Percentiles rank a stretch among this genome's conserved stretches.
phyloP scores from a whole-genome alignment of 2,888 invertebrate genomes.

The Elaeidobius kamerunicus region DNA sequence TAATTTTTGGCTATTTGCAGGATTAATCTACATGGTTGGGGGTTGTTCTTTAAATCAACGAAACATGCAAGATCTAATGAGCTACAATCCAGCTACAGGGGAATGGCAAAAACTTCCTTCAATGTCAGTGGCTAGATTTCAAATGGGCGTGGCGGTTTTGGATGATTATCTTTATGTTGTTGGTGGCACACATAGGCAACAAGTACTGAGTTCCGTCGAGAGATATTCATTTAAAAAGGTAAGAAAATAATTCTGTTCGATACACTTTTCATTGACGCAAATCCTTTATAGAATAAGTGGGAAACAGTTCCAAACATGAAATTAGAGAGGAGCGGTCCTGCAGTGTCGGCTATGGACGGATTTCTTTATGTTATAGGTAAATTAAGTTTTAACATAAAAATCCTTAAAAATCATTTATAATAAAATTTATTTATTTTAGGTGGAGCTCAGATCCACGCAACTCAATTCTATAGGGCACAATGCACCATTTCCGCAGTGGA shows the following conservation, averaged over 20 bases:
- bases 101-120: conserved; percentile 75
- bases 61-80: conserved; percentile 75
- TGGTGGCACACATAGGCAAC: conserved; percentile 82
- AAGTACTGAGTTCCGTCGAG: conserved; percentile 79
- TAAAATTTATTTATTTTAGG: conserved; percentile 42
- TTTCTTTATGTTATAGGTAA: conserved; percentile 71
- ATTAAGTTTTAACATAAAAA: not conserved
- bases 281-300: conserved; percentile 66
- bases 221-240: conserved; percentile 79
- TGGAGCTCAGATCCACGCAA: conserved; percentile 77
- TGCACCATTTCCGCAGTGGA: conserved; percentile 81
- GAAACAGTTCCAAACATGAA: conserved; percentile 69
- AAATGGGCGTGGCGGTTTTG: conserved; percentile 86
- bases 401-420: not conserved
- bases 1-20: conserved; percentile 48
- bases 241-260: conserved; percentile 27
- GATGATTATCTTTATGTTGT: conserved; percentile 83
- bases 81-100: conserved; percentile 76
- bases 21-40: conserved; percentile 86
- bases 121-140: conserved; percentile 79
- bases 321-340: conserved; percentile 76
- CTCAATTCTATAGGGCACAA: conserved; percentile 80
- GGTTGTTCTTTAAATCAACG: conserved; percentile 81
- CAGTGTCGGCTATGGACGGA: conserved; percentile 81
- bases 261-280: not conserved